Evolutionary conservation across 2,888 invertebrate genomes (phyloP), one percentile per base, ranked within the genome.

Genomic region (Amiota minor): DNA sequence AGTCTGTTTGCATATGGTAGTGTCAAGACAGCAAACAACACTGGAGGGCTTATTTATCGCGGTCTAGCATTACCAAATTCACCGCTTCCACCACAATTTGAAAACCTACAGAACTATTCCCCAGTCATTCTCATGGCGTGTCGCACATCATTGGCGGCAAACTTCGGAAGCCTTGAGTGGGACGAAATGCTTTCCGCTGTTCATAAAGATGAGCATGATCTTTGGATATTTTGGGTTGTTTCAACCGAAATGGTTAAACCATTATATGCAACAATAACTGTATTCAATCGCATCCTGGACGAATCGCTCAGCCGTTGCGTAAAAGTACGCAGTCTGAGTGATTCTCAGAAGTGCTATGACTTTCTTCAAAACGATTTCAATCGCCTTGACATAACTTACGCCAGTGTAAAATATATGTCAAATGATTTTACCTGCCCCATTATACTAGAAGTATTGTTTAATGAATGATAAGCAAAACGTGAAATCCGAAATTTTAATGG

Each of bases 181-280:
- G 18, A 6, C 9, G 45, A 18, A 1, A 20, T 0, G 0, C 12
- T 14, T 10, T 2, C 50, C 3, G 14, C 10, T 3, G 12, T 1
- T 9, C 45, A 18, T 12, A 9, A 46, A 2, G 18, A 55, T 10
- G 23, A 6, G 18, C 45, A 55, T 11, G 56, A 46, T 45, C 16
- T 72, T 14, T 72, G 56, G 71, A 55, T 65, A n/a, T 1, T 72
- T 8, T 72, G 71, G 71, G 12, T 46, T 53, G 14, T 18, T 8
- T 11, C 71, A 12, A 10, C 53, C 9, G 9, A 64, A 16, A 12
- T 65, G 46, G 20, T 72, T 9, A 72, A 55, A 55, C 64, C 71
- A 0, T 10, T 72, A 1, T 45, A 65, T 56, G 71, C 20, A 1
- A 65, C 47, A 3, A 18, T 72, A n/a, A 65, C 65, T 1, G 55